Conservation (phyloP, 2,888 invertebrate genomes). For the Hermaeophaga mercurialis region DNA sequence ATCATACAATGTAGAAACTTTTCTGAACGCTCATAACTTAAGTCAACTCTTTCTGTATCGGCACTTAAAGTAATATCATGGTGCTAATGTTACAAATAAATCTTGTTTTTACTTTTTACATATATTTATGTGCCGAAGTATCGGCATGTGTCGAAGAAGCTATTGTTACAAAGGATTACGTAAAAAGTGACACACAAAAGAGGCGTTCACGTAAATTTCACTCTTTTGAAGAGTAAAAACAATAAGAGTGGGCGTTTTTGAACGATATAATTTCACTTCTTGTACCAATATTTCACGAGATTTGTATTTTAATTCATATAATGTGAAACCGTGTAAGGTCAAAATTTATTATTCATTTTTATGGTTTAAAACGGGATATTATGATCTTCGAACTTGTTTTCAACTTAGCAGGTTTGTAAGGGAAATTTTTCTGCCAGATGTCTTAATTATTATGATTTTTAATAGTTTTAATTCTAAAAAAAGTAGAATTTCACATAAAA, state of each 20-base stretch:
- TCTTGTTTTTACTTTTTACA: conserved; percentile 10
- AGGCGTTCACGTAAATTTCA: conserved; percentile 23
- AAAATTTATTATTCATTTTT: conserved; percentile 15
- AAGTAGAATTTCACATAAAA: no score
- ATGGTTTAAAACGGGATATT: conserved; percentile 2
- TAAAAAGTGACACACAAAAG: conserved; percentile 7
- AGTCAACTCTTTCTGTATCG: conserved; percentile 21
- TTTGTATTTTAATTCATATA: conserved; percentile 8
- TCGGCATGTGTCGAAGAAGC: conserved; percentile 19
- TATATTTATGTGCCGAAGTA: conserved; percentile 16
- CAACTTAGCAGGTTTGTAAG: no score
- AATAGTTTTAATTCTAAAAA: no score
- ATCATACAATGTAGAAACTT: background rate
- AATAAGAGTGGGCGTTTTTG: conserved; percentile 26
- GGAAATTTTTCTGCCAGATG: no score
- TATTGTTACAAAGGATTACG: conserved; percentile 20
- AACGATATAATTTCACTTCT: conserved; percentile 28
- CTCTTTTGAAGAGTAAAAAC: conserved; percentile 23
- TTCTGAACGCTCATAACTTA: conserved; percentile 14
- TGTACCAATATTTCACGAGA: conserved; percentile 17
- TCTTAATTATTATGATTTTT: no score
- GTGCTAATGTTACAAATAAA: conserved; percentile 20
- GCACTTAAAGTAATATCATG: no score
- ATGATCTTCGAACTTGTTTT: background rate
- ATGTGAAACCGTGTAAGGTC: conserved; percentile 6